Conservation (phyloP, 2,888 invertebrate genomes). For the Drosophila limbata region DNA sequence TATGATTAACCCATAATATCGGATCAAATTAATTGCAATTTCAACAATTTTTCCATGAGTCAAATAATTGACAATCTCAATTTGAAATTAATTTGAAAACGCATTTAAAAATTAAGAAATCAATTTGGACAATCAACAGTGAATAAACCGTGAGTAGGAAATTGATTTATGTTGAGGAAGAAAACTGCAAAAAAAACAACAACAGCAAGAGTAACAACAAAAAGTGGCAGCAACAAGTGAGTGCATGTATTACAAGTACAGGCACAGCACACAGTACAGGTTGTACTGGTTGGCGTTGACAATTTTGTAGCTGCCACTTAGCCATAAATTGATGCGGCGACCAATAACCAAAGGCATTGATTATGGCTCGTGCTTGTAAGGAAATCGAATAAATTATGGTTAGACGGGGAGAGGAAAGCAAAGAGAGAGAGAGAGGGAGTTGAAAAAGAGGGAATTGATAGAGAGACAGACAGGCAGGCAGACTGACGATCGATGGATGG, state of each 20-base stretch:
- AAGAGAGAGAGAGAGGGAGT: neutral
- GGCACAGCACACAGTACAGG: conserved; percentile 36
- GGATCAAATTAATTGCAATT: too few species aligned
- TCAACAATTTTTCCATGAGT: conserved; percentile 14
- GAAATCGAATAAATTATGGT: conserved; percentile 69
- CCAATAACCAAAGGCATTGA: conserved; percentile 47
- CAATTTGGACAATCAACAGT: conserved; percentile 41
- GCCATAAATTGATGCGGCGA: conserved; percentile 62
- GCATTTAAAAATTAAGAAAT: conserved; percentile 47
- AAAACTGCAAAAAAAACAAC: neutral
- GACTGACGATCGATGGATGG: conserved; percentile 8
- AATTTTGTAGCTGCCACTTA: conserved; percentile 48
- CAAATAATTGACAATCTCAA: conserved; percentile 14
- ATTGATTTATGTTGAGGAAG: conserved; percentile 35
- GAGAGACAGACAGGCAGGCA: neutral
- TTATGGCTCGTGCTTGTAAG: conserved; percentile 71
- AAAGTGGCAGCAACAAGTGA: neutral
- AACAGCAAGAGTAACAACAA: neutral
- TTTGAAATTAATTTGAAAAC: conserved; percentile 14
- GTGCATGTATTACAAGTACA: neutral
- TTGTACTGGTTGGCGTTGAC: conserved; percentile 68
- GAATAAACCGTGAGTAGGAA: conserved; percentile 36
- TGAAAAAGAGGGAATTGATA: neutral
- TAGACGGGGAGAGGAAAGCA: neutral
- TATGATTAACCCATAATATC: too few species aligned